A percentile compares a stretch with the other conserved stretches of the same genome.
These are phyloP conservation scores for Temnothorax rugatulus DNA, from an alignment of 2,888 invertebrate species.

Conservation along the genomic window DNA sequence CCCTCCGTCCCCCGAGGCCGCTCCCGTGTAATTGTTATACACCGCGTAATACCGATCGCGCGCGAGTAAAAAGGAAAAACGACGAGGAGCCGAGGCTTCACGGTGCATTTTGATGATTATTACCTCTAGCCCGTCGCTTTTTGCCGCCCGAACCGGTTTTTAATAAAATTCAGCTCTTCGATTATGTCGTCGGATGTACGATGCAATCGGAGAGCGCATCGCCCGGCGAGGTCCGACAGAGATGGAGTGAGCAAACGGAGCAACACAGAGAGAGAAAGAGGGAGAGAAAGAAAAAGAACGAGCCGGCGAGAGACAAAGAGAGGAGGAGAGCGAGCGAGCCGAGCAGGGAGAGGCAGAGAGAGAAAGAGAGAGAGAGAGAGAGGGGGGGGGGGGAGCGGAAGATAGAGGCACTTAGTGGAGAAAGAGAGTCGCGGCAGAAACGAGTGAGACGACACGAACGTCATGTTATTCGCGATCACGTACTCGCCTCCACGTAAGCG, in stretches of 20 bases:
- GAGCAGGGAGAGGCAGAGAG: background rate
- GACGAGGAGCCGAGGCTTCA: slow-evolving; percentile 5
- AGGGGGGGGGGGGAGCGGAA: background rate
- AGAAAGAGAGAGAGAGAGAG: background rate
- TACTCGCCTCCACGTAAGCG: slow-evolving; percentile 51
- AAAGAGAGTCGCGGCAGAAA: background rate
- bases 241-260: background rate
- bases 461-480: slow-evolving; percentile 53
- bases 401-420: background rate
- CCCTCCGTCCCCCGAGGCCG: background rate
- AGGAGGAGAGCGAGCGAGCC: too few relatives aligned
- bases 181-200: slow-evolving; percentile 51
- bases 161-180: slow-evolving; percentile 49
- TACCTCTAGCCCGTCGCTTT: slow-evolving; percentile 23
- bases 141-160: slow-evolving; percentile 45
- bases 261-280: background rate
- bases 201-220: slow-evolving; percentile 48
- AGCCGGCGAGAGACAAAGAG: background rate
- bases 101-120: slow-evolving; percentile 35
- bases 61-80: too few relatives aligned
- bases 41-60: slow-evolving; percentile 12
- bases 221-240: slow-evolving; percentile 2
- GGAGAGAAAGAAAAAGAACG: background rate
- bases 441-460: slow-evolving; percentile 19
- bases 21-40: slow-evolving; percentile 34